Evolutionary conservation across 2,888 invertebrate genomes (phyloP).

Genomic region (Drosophila affinis): DNA sequence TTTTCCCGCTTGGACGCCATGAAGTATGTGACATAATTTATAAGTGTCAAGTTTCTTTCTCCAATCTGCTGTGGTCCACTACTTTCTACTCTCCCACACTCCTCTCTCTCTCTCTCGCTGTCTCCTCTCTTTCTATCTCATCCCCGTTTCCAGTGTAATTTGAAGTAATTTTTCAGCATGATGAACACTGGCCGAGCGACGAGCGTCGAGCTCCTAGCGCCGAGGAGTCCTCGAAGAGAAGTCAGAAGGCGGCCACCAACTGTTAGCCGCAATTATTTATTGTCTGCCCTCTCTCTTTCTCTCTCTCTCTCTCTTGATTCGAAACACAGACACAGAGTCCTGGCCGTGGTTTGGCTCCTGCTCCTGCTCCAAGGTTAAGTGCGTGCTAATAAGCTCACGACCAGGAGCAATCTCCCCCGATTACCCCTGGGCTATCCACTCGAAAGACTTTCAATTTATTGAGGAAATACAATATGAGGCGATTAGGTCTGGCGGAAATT

Average conservation of each 20-base stretch:
- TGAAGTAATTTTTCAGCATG: conserved; percentile 63
- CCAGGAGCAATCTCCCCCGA: conserved; percentile 5
- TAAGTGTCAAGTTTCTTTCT: conserved; percentile 68
- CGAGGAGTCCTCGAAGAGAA: conserved; percentile 2
- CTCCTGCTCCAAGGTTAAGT: conserved; percentile 62
- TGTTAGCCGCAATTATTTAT: conserved; percentile 74
- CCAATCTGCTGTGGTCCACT: conserved; percentile 9
- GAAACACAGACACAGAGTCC: conserved; percentile 43
- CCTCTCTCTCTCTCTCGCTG: not conserved
- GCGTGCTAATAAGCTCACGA: conserved; percentile 68
- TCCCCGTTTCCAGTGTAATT: conserved; percentile 56
- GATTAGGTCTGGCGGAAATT: conserved; percentile 9
- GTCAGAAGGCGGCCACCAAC: conserved; percentile 39
- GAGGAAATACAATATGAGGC: conserved; percentile 34
- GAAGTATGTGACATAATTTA: conserved; percentile 75
- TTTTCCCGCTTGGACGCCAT: conserved; percentile 54
- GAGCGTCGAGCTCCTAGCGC: not conserved
- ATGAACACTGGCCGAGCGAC: conserved; percentile 29
- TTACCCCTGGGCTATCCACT: conserved; percentile 22
- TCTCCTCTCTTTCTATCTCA: conserved; percentile 1
- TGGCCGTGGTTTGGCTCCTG: conserved; percentile 2
- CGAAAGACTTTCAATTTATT: conserved; percentile 35
- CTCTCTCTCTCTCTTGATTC: conserved; percentile 34
- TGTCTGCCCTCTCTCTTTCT: conserved; percentile 33
- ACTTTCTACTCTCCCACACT: not conserved